A percentile compares a stretch with the other conserved stretches of the same genome.
These are phyloP conservation scores for Phalacrocorax pelagicus DNA, from an alignment of 2,113 vertebrate genomes.

Conservation along the genomic window DNA sequence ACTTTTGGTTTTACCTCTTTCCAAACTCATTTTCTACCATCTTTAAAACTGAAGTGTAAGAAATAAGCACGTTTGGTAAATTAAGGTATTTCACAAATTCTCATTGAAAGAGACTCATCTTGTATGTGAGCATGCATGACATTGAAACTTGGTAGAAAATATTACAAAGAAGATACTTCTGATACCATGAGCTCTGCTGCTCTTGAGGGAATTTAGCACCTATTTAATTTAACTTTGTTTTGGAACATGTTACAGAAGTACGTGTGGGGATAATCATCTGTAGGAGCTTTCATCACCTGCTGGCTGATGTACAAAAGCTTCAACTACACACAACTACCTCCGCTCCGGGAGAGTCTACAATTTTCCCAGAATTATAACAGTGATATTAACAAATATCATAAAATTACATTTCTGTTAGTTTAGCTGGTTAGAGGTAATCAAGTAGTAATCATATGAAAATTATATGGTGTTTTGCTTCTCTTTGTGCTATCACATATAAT, in stretches of 20 bases:
- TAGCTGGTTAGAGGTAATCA: not conserved
- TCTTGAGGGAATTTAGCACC: not conserved
- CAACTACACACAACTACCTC: not conserved
- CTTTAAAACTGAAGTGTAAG: not conserved
- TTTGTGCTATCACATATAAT: not conserved
- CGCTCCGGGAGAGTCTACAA: not conserved
- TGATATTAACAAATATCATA: not conserved
- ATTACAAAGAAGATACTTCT: not conserved
- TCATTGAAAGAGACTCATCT: not conserved
- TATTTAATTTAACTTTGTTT: not conserved
- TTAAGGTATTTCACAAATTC: not conserved
- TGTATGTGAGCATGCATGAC: not conserved
- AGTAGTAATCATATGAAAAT: not conserved
- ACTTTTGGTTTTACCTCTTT: not conserved
- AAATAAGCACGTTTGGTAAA: not conserved
- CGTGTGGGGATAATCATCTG: not conserved
- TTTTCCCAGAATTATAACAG: not conserved
- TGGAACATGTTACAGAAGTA: not conserved
- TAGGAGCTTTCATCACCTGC: conserved; percentile 62
- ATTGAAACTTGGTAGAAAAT: not conserved
- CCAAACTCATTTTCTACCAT: not conserved
- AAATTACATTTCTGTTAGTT: not conserved
- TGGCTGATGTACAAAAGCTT: conserved; percentile 45
- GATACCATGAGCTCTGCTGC: not conserved
- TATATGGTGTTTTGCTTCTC: not conserved